Evolutionary conservation across 2,797 vertebrate genomes (phyloP).

Genomic region (Eutrigla gurnardus): DNA sequence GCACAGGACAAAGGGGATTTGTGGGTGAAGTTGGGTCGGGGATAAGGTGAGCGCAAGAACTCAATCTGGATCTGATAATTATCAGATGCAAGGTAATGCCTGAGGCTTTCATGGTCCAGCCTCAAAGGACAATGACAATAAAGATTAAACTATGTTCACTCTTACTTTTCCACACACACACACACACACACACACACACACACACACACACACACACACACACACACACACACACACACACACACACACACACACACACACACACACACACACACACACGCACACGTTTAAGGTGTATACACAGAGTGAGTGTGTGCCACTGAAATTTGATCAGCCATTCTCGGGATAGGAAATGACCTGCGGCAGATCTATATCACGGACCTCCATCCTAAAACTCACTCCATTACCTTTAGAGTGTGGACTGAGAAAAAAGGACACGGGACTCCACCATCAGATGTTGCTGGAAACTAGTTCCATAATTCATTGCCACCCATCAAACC

Average conservation of each 20-base stretch:
- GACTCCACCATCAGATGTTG: constrained; percentile 19
- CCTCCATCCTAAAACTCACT: constrained; percentile 44
- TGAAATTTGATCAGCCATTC: constrained; percentile 59
- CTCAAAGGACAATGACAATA: constrained; percentile 26
- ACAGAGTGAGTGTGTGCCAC: background rate
- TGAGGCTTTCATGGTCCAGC: constrained; percentile 23
- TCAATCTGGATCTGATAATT: constrained; percentile 35
- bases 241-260: background rate
- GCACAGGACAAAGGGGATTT: constrained; percentile 24
- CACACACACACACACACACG: background rate
- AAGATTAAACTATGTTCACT: constrained; percentile 3
- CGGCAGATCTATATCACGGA: constrained; percentile 57
- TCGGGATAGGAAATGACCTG: constrained; percentile 39
- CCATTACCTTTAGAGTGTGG: constrained; percentile 34
- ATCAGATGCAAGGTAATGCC: constrained; percentile 26
- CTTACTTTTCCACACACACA: constrained; percentile 1
- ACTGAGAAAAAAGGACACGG: constrained; percentile 38
- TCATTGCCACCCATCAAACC: constrained; percentile 54
- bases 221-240: background rate
- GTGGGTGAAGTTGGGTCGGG: background rate
- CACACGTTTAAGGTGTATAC: background rate
- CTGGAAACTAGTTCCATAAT: constrained; percentile 71
- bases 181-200: background rate
- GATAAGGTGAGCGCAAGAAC: constrained; percentile 16
- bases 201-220: background rate